These are phyloP conservation scores for Hapalemur alaotrensis DNA, from an alignment of 2,797 vertebrate genomes.

Conservation along the genomic window DNA sequence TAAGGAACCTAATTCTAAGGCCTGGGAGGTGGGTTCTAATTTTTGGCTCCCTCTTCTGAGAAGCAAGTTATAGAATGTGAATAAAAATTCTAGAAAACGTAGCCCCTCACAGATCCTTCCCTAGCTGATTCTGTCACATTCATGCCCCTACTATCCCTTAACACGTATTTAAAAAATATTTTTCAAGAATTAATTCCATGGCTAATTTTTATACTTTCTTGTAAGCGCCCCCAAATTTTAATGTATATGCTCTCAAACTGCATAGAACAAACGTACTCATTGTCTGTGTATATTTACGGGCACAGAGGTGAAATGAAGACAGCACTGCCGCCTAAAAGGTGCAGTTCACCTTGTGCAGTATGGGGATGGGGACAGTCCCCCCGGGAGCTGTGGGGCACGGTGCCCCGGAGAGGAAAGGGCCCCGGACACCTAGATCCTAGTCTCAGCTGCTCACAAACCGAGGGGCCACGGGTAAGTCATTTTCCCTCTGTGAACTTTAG, in stretches of 20 bases:
- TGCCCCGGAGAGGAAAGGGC: rapidly evolving
- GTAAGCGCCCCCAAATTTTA: background rate
- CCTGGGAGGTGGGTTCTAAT: background rate
- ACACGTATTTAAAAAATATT: background rate
- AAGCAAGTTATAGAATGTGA: background rate
- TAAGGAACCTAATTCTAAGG: background rate
- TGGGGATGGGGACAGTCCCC: background rate
- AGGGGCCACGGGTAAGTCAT: background rate
- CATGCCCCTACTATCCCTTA: no score
- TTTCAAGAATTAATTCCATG: background rate
- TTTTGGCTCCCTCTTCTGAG: background rate
- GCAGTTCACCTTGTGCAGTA: rapidly evolving
- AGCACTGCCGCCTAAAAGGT: rapidly evolving
- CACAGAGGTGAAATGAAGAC: background rate
- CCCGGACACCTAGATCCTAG: rapidly evolving
- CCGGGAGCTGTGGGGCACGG: no score
- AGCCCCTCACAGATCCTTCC: background rate
- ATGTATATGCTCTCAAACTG: background rate
- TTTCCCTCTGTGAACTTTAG: background rate
- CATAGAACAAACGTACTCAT: no score
- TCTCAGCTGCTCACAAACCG: background rate
- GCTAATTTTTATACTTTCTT: background rate
- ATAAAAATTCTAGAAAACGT: background rate
- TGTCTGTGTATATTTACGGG: background rate
- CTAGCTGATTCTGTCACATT: background rate